Conservation (phyloP, 2,888 invertebrate genomes). For the Ptilodon capucinus region DNA sequence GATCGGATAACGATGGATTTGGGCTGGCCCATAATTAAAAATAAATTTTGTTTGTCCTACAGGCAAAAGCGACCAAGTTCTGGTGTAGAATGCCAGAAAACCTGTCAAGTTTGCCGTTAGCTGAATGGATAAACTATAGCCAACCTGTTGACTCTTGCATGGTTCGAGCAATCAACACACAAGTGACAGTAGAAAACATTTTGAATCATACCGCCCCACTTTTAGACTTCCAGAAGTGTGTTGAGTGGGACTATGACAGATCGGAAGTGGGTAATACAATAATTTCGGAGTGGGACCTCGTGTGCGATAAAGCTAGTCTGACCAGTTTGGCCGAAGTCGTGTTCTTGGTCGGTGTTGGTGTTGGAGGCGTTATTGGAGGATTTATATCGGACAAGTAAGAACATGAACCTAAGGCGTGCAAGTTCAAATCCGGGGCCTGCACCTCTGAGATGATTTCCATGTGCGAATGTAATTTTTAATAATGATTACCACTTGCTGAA, state of each 20-base stretch:
- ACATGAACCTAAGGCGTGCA: no score
- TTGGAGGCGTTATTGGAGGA: slow-evolving; percentile 90
- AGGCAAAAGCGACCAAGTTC: slow-evolving; percentile 85
- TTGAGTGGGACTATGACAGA: slow-evolving; percentile 84
- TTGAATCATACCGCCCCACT: slow-evolving; percentile 64
- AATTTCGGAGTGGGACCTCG: slow-evolving; percentile 89
- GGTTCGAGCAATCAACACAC: slow-evolving; percentile 70
- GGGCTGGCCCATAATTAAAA: slow-evolving; percentile 1
- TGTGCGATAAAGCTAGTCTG: slow-evolving; percentile 87
- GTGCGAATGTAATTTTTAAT: no score
- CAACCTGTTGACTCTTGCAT: slow-evolving; percentile 84
- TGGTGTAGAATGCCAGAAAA: slow-evolving; percentile 87
- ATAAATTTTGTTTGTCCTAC: slow-evolving; percentile 31
- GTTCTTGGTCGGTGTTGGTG: slow-evolving; percentile 89
- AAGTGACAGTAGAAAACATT: slow-evolving; percentile 62
- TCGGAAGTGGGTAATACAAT: slow-evolving; percentile 85
- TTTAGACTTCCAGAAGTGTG: slow-evolving; percentile 74
- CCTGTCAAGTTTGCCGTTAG: slow-evolving; percentile 76
- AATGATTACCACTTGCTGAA: no score
- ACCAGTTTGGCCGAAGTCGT: slow-evolving; percentile 89
- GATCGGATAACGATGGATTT: neutral
- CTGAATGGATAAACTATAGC: slow-evolving; percentile 86
- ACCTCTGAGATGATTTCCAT: no score
- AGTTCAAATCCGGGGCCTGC: no score
- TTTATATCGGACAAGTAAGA: slow-evolving; percentile 88